Percentiles rank a stretch among this genome's conserved stretches.
These are phyloP conservation scores for Diplolepis rosae DNA, from an alignment of 2,888 invertebrate genomes.

Conservation along the genomic window DNA sequence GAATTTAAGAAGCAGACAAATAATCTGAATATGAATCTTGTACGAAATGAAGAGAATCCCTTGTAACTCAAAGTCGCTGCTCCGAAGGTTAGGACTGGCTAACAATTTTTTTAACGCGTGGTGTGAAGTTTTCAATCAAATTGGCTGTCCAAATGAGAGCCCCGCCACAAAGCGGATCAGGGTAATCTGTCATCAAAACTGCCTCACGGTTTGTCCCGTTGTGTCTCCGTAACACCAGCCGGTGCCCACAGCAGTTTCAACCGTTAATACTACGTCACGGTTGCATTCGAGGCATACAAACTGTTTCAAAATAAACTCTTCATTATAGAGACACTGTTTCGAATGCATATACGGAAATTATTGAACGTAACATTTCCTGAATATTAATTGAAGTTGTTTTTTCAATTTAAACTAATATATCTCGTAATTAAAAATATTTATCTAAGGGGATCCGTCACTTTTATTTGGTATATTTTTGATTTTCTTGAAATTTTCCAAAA, in stretches of 20 bases:
- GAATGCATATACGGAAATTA: not conserved
- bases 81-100: not conserved
- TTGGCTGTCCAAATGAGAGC: constrained; percentile 72
- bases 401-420: no score
- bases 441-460: no score
- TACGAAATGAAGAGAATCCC: not conserved
- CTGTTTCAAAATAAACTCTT: constrained; percentile 25
- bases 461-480: no score
- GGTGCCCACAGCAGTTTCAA: constrained; percentile 61
- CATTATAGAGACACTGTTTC: not conserved
- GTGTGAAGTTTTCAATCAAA: constrained; percentile 71
- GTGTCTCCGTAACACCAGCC: constrained; percentile 65
- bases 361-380: no score
- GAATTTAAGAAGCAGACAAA: not conserved
- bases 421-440: no score
- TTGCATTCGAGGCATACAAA: constrained; percentile 49
- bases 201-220: constrained; percentile 55
- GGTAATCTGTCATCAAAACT: constrained; percentile 73
- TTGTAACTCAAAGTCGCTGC: not conserved
- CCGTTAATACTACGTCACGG: constrained; percentile 62
- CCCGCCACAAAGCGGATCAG: constrained; percentile 70
- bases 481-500: no score
- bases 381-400: no score
- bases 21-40: constrained; percentile 1
- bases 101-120: constrained; percentile 54